phyloP scores from a whole-genome alignment of 2,113 vertebrate genomes.

The Odocoileus hemionus region DNA sequence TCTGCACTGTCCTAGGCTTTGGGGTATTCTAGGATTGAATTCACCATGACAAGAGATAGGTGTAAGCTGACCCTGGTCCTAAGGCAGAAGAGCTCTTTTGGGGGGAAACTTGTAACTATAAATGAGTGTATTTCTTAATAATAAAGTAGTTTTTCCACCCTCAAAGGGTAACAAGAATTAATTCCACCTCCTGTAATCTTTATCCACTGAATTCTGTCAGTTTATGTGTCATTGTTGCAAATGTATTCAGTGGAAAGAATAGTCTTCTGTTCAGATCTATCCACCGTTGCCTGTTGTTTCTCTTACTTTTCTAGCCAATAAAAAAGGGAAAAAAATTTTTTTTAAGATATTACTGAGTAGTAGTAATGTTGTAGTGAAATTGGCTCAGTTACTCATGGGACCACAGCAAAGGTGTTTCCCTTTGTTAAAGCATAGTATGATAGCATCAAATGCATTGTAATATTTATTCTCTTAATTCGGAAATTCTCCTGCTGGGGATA shows the following conservation, averaged over 20 bases:
- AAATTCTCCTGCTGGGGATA: not conserved
- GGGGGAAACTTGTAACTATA: not conserved
- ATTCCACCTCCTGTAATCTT: not conserved
- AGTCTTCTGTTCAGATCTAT: not conserved
- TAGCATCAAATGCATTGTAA: not conserved
- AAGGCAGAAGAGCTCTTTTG: not conserved
- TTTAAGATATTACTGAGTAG: not conserved
- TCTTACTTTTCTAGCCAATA: not conserved
- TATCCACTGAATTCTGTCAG: not conserved
- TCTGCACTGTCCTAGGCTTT: not conserved
- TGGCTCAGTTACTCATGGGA: not conserved
- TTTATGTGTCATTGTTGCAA: not conserved
- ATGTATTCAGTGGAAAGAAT: not conserved
- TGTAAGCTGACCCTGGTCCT: not conserved
- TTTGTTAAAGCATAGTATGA: not conserved
- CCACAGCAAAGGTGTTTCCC: not conserved
- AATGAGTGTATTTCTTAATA: slow-evolving; percentile 2
- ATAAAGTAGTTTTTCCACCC: not conserved
- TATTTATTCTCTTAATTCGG: not conserved
- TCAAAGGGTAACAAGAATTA: not conserved
- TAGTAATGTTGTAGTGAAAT: not conserved
- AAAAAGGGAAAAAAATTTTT: not conserved
- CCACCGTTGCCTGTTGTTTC: not conserved
- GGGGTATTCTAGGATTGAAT: not conserved
- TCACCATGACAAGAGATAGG: not conserved